These are phyloP conservation scores for Machimus atricapillus DNA, from an alignment of 2,888 invertebrate genomes.

Conservation along the genomic window DNA sequence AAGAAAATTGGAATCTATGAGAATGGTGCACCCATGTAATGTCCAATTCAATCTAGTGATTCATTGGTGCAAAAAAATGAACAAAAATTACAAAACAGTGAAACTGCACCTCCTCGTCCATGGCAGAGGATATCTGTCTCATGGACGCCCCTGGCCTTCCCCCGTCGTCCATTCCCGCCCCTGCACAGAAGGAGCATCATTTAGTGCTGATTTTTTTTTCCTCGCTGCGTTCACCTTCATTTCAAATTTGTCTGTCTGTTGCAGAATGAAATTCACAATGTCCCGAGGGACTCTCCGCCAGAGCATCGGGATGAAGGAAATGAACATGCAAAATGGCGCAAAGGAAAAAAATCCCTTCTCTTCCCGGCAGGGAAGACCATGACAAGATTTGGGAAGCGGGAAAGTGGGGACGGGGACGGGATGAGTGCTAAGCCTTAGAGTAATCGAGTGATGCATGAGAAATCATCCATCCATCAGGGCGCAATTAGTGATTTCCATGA, in stretches of 20 bases:
- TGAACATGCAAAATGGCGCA: neutral
- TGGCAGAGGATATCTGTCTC: neutral
- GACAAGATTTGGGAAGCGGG: neutral
- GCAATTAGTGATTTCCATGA: neutral
- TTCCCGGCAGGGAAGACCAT: neutral
- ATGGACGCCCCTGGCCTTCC: too few relatives aligned
- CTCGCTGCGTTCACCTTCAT: neutral
- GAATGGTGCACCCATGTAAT: constrained; percentile 32
- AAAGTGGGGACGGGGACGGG: too few relatives aligned
- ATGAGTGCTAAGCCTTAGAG: neutral
- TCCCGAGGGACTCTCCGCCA: neutral
- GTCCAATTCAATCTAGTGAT: constrained; percentile 20
- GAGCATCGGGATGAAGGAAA: neutral
- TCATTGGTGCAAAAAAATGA: neutral
- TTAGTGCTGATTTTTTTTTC: neutral
- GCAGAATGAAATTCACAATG: neutral
- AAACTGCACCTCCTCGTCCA: neutral
- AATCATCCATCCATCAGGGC: neutral
- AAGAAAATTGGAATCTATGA: constrained; percentile 32
- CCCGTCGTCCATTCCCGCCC: too few relatives aligned
- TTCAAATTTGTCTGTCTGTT: neutral
- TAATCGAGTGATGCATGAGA: constrained; percentile 8
- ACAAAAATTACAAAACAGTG: neutral
- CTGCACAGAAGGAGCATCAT: neutral
- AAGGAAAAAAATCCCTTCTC: neutral